Evolutionary conservation across 2,113 vertebrate genomes (phyloP), one percentile per base, ranked within the genome.

Genomic region (Leuciscus idus): DNA sequence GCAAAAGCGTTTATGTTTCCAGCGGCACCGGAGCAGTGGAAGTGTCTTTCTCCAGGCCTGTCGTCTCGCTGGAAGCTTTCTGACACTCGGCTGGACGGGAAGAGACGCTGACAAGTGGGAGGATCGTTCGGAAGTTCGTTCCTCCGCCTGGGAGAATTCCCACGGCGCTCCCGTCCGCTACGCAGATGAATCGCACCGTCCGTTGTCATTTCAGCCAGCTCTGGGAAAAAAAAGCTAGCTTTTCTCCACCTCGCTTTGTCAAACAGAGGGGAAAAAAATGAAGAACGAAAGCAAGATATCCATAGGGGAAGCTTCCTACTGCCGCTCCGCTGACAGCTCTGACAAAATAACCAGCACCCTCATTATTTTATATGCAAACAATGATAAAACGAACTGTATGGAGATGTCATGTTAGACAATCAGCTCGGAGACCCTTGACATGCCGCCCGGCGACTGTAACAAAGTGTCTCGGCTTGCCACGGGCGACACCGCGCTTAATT

Each of bases 401-500:
- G 88, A 85, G 86, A 84, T 92, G 95, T 95, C 94, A 95, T 94
- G 93, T 91, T 87, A 21, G 94, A 91, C 94, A 94, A 92, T 95
- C 92, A 93, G 82, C 92, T 92, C 94, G 92, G 87, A 89, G 95
- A 94, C 94, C 95, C 92, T 92, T 92, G 95, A 96, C 94, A 94
- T 81, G 90, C 90, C 73, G 93, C 91, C 89, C 91, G 90, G 90
- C 87, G 91, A 87, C 83, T 76, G 88, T 93, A 95, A 95, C 90
- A 95, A 92, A 94, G 93, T 93, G 92, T 90, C 61, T 85, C 90
- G 85, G 89, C 92, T 92, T 93, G 93, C 92, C 89, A 92, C 91
- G 92, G 95, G 95, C 92, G 93, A 95, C 94, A 95, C 88, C 78
- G 87, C 93, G 93, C 93, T 95, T 97, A 95, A 97, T 97, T 96